Evolutionary conservation across 2,113 vertebrate genomes (phyloP), one percentile per base, ranked within the genome.

Genomic region (Plestiodon gilberti): DNA sequence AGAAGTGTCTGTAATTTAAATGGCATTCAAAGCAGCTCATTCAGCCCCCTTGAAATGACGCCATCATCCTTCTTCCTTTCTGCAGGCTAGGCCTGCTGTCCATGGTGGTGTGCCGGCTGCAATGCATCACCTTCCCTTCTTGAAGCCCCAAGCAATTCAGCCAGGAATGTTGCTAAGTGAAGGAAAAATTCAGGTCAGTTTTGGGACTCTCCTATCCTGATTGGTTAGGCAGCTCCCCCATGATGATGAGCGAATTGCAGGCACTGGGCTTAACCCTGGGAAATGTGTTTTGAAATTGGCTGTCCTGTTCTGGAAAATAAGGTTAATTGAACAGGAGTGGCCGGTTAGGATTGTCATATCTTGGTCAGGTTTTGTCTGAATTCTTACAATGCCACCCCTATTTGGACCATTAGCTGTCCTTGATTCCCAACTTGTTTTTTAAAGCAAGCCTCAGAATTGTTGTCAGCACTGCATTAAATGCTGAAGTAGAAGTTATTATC

Each of bases 11-110:
- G 73, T 52, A 71, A 88, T 81, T 40, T 78, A 83, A 88, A 89
- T 8, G 40, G 91, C 82, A 88, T 77, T 82, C 88, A 86, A 82
- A 87, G 82, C 88, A 18, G 0, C 79, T 93, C 89, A 83, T 89
- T 90, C 90, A 84, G 0, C 0, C 59, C 2, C 0, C 78, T 93
- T 90, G 91, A 87, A 89, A 89, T 83, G n/a, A n/a, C n/a, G 87
- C n/a, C 88, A 89, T 83, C 43, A 0, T 81, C 80, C 73, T 38
- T 2, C 8, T n/a, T 65, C 73, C 76, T 43, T 6, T 6, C 25
- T 20, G 23, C 30, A 33, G 18, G 15, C 28, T 14, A 55, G 14
- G 6, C 1, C n/a, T 5, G 65, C 30, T 33, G 30, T 25, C 25
- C 17, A 30, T 22, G 38, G 13, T 17, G n/a, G n/a, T n/a, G n/a